Evolutionary conservation across 2,888 invertebrate genomes (phyloP).

Genomic region (Stenolophus ochropezus): DNA sequence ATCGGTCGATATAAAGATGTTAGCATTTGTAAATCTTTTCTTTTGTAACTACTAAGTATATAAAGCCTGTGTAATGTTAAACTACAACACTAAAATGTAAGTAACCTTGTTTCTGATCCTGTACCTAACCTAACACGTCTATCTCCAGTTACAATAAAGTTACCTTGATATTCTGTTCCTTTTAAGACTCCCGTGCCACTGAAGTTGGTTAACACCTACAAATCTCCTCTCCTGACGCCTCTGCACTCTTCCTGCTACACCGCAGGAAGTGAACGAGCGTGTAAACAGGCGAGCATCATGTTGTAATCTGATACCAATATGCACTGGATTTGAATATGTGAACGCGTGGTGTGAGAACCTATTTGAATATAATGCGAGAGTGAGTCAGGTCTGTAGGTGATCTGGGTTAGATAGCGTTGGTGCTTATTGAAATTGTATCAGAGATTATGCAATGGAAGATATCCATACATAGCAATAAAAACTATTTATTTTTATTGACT

Average conservation of each 20-base stretch:
- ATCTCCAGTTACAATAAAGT: too few relatives aligned
- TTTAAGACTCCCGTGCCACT: too few relatives aligned
- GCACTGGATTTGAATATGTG: constrained; percentile 42
- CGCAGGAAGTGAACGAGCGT: constrained; percentile 22
- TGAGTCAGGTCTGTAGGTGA: constrained; percentile 32
- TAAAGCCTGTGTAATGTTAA: too few relatives aligned
- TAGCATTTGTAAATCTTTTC: too few relatives aligned
- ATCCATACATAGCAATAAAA: not conserved
- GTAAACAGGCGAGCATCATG: constrained; percentile 20
- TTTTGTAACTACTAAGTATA: too few relatives aligned
- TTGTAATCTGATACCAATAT: constrained; percentile 49
- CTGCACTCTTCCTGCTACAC: not conserved
- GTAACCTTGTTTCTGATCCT: too few relatives aligned
- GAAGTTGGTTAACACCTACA: constrained; percentile 39
- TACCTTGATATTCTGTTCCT: too few relatives aligned
- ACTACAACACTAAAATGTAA: too few relatives aligned
- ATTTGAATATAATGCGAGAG: constrained; percentile 37
- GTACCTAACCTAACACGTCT: too few relatives aligned
- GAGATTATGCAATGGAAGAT: constrained; percentile 2
- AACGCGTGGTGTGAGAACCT: constrained; percentile 23
- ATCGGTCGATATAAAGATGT: too few relatives aligned
- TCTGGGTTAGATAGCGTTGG: constrained; percentile 21
- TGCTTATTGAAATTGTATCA: constrained; percentile 22
- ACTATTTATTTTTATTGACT: not conserved
- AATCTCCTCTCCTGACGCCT: constrained; percentile 3